Evolutionary conservation across 2,113 vertebrate species (phyloP).

Genomic region (Sigmodon hispidus): DNA sequence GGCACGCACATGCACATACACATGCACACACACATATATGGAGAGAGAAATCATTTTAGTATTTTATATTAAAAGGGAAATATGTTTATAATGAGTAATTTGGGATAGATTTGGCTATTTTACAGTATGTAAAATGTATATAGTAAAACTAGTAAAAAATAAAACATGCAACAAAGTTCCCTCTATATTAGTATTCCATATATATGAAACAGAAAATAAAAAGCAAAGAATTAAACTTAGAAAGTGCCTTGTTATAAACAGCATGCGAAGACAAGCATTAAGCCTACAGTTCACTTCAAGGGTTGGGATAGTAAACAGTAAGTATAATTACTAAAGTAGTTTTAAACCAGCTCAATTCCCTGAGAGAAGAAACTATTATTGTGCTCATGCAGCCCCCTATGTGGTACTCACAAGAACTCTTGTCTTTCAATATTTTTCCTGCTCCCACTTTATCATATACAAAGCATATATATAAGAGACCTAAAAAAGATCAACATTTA

Average conservation of each 20-base stretch:
- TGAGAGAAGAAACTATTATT: background rate
- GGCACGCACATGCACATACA: accelerated
- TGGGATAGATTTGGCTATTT: background rate
- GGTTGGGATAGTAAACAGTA: background rate
- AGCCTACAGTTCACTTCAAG: constrained; percentile 35
- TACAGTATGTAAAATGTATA: background rate
- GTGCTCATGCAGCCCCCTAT: background rate
- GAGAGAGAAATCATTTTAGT: background rate
- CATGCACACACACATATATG: background rate
- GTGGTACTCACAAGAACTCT: background rate
- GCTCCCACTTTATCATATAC: background rate
- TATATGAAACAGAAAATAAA: background rate
- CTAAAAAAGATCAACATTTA: background rate
- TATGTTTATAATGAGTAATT: background rate
- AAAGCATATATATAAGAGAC: background rate
- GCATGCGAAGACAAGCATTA: background rate
- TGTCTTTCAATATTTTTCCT: background rate
- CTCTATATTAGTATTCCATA: background rate
- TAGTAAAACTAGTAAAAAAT: background rate
- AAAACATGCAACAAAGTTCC: background rate
- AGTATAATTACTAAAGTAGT: background rate
- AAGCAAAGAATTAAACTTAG: background rate
- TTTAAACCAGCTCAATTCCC: background rate
- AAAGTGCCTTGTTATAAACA: background rate
- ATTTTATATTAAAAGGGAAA: background rate